Evolutionary conservation across 2,888 invertebrate species (phyloP), one percentile per base, ranked within the genome.

Genomic region (Brassicogethes aeneus): DNA sequence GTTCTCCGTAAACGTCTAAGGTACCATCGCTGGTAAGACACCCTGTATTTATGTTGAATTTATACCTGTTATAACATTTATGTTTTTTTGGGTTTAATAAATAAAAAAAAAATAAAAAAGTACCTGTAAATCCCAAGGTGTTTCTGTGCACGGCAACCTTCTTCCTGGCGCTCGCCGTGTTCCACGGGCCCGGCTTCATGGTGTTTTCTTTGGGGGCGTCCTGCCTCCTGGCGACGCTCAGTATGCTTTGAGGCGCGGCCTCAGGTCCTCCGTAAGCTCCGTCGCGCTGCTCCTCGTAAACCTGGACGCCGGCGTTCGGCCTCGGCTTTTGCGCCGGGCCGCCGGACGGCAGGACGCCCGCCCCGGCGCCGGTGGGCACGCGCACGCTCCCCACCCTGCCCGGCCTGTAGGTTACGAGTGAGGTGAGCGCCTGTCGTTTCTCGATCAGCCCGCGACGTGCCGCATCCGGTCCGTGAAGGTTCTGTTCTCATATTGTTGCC

Each of bases 361-460:
- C 40, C 29, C 45, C 40, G 32, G 40, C 41, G 3, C 64, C 48
- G 34, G 39, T 49, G 2, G 54, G 47, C 34, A 47, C 41, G 16
- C 59, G 45, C 5, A 77, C 62, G 51, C 70, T 75, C 3, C 72
- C 71, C 2, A 78, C 76, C 44, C 65, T 66, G 35, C 74, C 73
- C 17, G 80, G 64, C 45, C 79, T 81, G 48, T 80, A 80, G 0
- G 83, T 78, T 52, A 76, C 79, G 34, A 91, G 66, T 2, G 82
- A 82, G 39, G 85, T 85, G 41, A 92, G 70, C 5, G 86, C 88
- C 59, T 80, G 75, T 41, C 92, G 74, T 39, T 86, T 82, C 56
- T 85, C 84, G 15, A 76, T 72, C 36, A 85, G 64, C 12, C 62
- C 63, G 32, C 12, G 10, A 31, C 46, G 50, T 44, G 60, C 57